Conservation (phyloP, 1,140 invertebrate species). For the Oncopodura yosiiana region DNA sequence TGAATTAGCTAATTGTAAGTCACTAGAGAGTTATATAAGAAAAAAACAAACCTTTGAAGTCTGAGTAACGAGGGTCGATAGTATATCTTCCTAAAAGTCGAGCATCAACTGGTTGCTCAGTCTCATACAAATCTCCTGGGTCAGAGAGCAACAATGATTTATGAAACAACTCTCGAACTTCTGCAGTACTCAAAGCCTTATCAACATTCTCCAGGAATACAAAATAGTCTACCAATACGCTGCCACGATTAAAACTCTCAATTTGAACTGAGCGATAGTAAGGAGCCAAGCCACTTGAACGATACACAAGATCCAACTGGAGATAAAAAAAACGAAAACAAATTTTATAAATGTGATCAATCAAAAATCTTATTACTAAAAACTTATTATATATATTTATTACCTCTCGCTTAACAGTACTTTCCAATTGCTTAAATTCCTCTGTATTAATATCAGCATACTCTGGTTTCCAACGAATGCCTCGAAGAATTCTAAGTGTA, state of each 20-base stretch:
- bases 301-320: slow-evolving; percentile 72
- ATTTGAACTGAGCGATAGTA: slow-evolving; percentile 78
- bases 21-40: not conserved
- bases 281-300: slow-evolving; percentile 56
- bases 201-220: slow-evolving; percentile 66
- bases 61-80: slow-evolving; percentile 75
- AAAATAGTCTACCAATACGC: slow-evolving; percentile 78
- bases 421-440: slow-evolving; percentile 69
- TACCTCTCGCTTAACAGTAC: slow-evolving; percentile 51
- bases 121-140: slow-evolving; percentile 37
- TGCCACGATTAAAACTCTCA: slow-evolving; percentile 73
- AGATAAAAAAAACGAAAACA: slow-evolving; percentile 36
- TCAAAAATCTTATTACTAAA: not conserved
- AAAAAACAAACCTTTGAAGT: slow-evolving; percentile 62
- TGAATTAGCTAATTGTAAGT: not conserved
- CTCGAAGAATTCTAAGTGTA: slow-evolving; percentile 68
- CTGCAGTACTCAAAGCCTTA: slow-evolving; percentile 64
- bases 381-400: not conserved
- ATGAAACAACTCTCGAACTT: slow-evolving; percentile 71
- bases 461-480: slow-evolving; percentile 68
- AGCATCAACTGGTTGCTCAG: slow-evolving; percentile 44
- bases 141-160: slow-evolving; percentile 52
- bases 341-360: not conserved
- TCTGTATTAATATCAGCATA: slow-evolving; percentile 71
- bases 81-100: slow-evolving; percentile 62